Evolutionary conservation across 2,797 vertebrate genomes (phyloP).

Genomic region (Eulemur rubriventer): DNA sequence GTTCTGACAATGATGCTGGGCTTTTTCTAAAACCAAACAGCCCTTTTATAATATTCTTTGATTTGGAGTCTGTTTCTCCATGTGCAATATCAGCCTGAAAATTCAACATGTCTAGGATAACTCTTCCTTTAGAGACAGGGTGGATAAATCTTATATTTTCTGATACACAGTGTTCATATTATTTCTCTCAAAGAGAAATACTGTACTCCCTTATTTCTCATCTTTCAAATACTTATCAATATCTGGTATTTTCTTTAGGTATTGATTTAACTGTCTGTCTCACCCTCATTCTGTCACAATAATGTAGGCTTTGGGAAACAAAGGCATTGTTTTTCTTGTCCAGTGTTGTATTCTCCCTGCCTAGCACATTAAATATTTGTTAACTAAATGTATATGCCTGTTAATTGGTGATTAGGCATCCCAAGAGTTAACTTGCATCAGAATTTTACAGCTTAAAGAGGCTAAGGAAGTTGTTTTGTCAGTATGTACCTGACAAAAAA

Average conservation of each 20-base stretch:
- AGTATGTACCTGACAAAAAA: neutral
- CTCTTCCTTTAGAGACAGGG: neutral
- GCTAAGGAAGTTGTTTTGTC: neutral
- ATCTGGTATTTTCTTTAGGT: neutral
- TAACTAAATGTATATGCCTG: neutral
- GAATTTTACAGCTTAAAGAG: neutral
- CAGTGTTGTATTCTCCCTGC: neutral
- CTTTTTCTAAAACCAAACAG: neutral
- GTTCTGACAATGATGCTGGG: fast-evolving
- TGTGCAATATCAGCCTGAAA: neutral
- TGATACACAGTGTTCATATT: neutral
- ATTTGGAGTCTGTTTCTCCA: neutral
- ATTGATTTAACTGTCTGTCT: neutral
- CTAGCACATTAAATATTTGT: neutral
- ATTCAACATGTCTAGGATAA: neutral
- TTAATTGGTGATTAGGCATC: neutral
- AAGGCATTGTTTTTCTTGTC: neutral
- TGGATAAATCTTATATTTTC: neutral
- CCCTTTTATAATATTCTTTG: neutral
- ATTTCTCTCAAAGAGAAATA: neutral
- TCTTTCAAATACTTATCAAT: neutral
- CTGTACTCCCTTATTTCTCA: neutral
- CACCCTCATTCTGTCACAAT: neutral
- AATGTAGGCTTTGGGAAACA: neutral
- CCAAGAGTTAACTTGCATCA: neutral